Evolutionary conservation across 2,113 vertebrate species (phyloP), one percentile per base, ranked within the genome.

Genomic region (Equus przewalskii): DNA sequence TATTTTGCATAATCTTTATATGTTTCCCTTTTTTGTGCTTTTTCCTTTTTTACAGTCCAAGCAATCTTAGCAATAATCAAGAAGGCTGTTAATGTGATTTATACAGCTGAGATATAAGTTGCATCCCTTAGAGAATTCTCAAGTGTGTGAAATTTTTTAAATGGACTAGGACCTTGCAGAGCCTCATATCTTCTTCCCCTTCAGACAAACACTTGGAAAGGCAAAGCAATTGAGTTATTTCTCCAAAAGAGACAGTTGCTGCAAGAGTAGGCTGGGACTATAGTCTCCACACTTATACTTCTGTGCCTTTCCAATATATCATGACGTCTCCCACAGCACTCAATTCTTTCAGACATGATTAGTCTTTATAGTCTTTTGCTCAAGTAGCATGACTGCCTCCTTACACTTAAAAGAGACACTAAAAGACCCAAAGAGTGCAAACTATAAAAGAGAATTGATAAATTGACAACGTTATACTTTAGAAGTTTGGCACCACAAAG

Each of bases 351-450:
- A 56, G 79, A 96, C 22, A 60, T 62, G 60, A 67, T 82, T 58
- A 82, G 60, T 91, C 93, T 84, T 70, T 54, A 28, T 4, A 70
- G 51, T 76, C 78, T 91, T 88, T 84, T 76, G 21, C 28, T 97
- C 78, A 89, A 89, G 78, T 19, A 54, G 13, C 44, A n/a, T 78
- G 41, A 85, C 60, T 70, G 44, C 49, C 62, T 85, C 82, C 51
- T 97, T 89, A 89, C 5, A 46, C 78, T 79, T 91, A 86, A 92
- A 69, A 91, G 44, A 85, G 51, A 84, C 60, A 67, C 79, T 67
- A 65, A 97, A 91, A 86, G 60, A 65, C 24, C 58, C 67, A 69
- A 75, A 84, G 46, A 91, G 54, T 49, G 46, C 41, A 91, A 86
- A 56, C 36, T 58, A 95, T 85, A 64, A 76, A 91, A 80, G 94